Evolutionary conservation across 2,888 invertebrate genomes (phyloP), one percentile per base, ranked within the genome.

Genomic region (Fissipunctia ypsillon): DNA sequence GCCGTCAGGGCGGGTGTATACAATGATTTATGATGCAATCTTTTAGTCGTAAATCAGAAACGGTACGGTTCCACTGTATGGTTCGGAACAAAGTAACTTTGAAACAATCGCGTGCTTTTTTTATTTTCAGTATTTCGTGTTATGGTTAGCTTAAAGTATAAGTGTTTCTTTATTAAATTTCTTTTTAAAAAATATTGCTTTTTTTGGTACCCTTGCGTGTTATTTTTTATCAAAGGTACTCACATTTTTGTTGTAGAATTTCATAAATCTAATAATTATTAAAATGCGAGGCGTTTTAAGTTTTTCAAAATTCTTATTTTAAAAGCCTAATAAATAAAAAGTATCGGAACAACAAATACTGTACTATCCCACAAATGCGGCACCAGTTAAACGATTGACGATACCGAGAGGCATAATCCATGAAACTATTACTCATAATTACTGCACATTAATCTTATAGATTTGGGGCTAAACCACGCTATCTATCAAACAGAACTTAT

Each of bases 1-100:
- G 87, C 84, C 88, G 91, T 90, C 91, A 84, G 85, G 71, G 83
- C 59, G 81, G 81, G 82, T 78, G 85, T 88, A 85, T 83, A 86
- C 86, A 84, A 87, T 94, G 95, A 95, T 95, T 95, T 95, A 95
- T 92, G 93, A 90, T 78, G 88, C 91, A 92, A 95, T 94, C 95
- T 95, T 94, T 93, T 92, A 90, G 89, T 91, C 94, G 92, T 96
- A 95, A 95, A 95, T 96, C 95, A 95, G 91, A 91, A 91, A 87
- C 86, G 89, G 89, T 89, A 86, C 88, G 86, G 87, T 87, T 84
- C 78, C 77, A 80, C 88, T 85, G 88, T 85, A 85, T 85, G 76
- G 81, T 75, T 76, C 64, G 73, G 76, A 88, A 87, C 86, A 85
- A 80, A 86, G 88, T 83, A 87, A 89, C 89, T 91, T 88, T 89